These are phyloP conservation scores for Oscarella lobularis DNA, from an alignment of 37 sponge, comb jelly and placozoan species.

Conservation along the genomic window DNA sequence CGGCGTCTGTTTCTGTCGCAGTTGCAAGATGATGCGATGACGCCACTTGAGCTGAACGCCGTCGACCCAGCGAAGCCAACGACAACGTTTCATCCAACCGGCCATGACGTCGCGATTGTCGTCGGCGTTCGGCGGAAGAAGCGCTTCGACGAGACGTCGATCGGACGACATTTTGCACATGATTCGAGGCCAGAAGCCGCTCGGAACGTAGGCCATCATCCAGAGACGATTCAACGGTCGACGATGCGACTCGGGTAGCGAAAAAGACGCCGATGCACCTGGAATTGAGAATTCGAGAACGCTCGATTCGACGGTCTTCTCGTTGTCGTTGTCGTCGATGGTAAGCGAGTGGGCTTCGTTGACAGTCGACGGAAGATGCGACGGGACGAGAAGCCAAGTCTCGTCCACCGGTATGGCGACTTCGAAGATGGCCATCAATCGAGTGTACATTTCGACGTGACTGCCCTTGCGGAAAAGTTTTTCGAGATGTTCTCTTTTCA, in stretches of 20 bases:
- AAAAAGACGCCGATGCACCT: background rate
- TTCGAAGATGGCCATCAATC: constrained; percentile 28
- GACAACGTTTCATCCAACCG: too few relatives aligned
- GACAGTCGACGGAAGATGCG: constrained; percentile 31
- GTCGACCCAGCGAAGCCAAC: too few relatives aligned
- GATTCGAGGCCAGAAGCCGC: constrained; percentile 86
- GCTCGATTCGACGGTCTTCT: background rate
- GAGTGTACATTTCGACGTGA: background rate
- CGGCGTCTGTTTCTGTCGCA: background rate
- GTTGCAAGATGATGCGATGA: background rate
- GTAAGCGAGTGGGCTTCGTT: constrained; percentile 9
- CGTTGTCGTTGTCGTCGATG: too few relatives aligned
- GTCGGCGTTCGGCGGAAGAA: too few relatives aligned
- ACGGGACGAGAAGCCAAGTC: constrained; percentile 60
- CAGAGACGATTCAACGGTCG: constrained; percentile 24
- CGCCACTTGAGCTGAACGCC: background rate
- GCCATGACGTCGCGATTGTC: background rate
- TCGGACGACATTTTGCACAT: constrained; percentile 61
- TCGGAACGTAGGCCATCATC: constrained; percentile 48
- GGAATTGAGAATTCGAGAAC: background rate
- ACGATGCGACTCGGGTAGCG: background rate
- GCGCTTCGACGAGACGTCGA: constrained; percentile 23
- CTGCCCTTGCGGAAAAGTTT: background rate
- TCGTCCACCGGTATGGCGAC: constrained; percentile 43
- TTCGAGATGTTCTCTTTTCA: background rate